Evolutionary conservation across 1,140 invertebrate species (phyloP).

Genomic region (Neotoxoptera formosana): DNA sequence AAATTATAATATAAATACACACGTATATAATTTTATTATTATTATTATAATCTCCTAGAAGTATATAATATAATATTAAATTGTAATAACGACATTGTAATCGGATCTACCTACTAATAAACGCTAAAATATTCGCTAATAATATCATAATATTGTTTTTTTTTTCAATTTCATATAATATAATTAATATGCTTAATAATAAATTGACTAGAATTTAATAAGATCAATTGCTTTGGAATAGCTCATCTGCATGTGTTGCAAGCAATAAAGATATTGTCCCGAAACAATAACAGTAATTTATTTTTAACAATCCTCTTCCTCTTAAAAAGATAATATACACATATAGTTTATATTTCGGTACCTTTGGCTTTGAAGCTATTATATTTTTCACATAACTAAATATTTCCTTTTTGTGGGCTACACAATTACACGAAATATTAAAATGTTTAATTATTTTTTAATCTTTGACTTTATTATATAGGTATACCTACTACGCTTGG

Average conservation of each 20-base stretch:
- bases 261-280: neutral
- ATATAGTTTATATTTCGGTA: neutral
- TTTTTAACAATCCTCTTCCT: neutral
- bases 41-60: neutral
- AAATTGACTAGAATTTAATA: constrained; percentile 50
- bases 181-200: constrained; percentile 27
- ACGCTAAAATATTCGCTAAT: constrained; percentile 27
- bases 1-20: neutral
- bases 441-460: constrained; percentile 26
- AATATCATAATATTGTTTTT: neutral
- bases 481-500: neutral
- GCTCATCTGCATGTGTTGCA: neutral
- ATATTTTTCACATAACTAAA: neutral
- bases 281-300: neutral
- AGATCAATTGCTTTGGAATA: constrained; percentile 49
- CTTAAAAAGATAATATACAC: neutral
- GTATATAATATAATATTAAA: neutral
- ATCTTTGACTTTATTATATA: neutral
- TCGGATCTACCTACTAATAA: neutral
- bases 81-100: neutral
- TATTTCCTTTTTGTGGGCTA: neutral
- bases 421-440: neutral
- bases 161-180: neutral
- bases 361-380: constrained; percentile 24
- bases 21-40: neutral